phyloP scores from a whole-genome alignment of 2,888 invertebrate genomes.

The Dascillus cervinus region DNA sequence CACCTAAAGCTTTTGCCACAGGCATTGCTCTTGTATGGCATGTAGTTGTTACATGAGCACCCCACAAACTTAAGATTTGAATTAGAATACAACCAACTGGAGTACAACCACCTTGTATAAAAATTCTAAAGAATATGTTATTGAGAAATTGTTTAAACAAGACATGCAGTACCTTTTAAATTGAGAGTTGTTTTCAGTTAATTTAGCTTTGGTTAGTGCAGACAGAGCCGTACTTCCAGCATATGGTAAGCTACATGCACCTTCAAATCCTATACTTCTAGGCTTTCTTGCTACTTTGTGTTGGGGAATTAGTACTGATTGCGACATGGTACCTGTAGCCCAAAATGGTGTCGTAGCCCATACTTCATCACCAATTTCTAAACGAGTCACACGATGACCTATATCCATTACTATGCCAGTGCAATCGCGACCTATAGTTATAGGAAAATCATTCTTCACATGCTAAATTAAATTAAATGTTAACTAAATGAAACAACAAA shows the following conservation, averaged over 20 bases:
- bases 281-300: constrained; percentile 48
- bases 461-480: not conserved
- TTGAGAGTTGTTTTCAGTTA: constrained; percentile 44
- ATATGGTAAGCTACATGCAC: constrained; percentile 53
- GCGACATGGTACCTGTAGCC: constrained; percentile 50
- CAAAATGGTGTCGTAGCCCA: constrained; percentile 52
- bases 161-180: constrained; percentile 51
- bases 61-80: constrained; percentile 51
- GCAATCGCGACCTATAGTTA: constrained; percentile 52
- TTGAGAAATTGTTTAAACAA: not conserved
- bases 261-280: constrained; percentile 50
- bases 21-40: constrained; percentile 47
- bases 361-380: constrained; percentile 57
- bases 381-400: constrained; percentile 49
- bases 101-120: constrained; percentile 51
- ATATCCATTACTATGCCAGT: constrained; percentile 54
- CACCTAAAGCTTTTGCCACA: constrained; percentile 49
- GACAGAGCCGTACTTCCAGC: constrained; percentile 51
- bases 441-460: not conserved
- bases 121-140: constrained; percentile 37
- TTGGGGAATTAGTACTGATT: constrained; percentile 49
- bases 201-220: constrained; percentile 43
- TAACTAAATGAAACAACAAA: not conserved
- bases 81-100: constrained; percentile 52
- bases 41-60: constrained; percentile 48